A percentile compares a stretch with the other conserved stretches of the same genome.
Conservation (phyloP, 2,888 invertebrate species). For the Ypsolopha scabrella region DNA sequence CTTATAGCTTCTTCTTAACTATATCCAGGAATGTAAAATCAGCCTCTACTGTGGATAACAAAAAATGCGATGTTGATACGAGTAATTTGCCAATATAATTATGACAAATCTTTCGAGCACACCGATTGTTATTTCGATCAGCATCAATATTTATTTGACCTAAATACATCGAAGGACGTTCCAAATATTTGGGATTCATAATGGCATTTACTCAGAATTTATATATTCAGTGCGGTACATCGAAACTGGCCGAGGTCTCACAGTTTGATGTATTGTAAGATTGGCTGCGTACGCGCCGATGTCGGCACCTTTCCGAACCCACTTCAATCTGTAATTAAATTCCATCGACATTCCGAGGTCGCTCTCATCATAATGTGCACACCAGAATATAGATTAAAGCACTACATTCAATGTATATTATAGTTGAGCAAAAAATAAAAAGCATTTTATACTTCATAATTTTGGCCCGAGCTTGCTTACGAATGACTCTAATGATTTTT, state of each 20-base stretch:
- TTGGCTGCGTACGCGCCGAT: background rate
- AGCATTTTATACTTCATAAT: background rate
- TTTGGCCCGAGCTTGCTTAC: background rate
- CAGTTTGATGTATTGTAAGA: background rate
- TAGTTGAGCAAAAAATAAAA: background rate
- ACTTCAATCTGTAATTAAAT: constrained; percentile 24
- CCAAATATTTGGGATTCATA: constrained; percentile 21
- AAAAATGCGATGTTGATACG: background rate
- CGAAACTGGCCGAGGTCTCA: constrained; percentile 14
- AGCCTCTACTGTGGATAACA: too few relatives aligned
- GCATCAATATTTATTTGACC: background rate
- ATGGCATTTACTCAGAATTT: constrained; percentile 17
- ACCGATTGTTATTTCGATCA: background rate
- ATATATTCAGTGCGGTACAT: constrained; percentile 33
- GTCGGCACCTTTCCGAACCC: background rate
- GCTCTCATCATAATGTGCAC: constrained; percentile 21
- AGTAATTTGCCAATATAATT: background rate
- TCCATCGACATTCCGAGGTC: constrained; percentile 23
- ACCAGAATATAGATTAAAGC: constrained; percentile 13
- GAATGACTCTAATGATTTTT: constrained; percentile 4
- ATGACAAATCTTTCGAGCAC: background rate
- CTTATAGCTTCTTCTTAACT: too few relatives aligned
- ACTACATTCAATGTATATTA: constrained; percentile 1
- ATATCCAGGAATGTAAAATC: too few relatives aligned
- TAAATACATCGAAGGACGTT: constrained; percentile 8